Base-by-base conservation (phyloP, 2,113 vertebrate species). In the Lophotis ruficrista region DNA sequence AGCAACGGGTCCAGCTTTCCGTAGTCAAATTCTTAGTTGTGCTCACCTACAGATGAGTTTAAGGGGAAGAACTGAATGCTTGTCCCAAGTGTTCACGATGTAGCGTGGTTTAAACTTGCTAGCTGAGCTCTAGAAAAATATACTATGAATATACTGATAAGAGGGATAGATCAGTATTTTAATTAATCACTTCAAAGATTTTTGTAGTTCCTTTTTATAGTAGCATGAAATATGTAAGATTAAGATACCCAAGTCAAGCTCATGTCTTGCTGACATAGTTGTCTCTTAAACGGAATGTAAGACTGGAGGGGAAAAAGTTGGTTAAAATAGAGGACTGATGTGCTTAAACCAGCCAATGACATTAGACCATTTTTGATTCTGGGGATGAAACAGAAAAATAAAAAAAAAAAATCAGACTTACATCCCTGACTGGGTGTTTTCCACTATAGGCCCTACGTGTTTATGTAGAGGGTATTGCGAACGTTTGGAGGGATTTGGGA, bases 401-500 rank as follows among this genome's bases (percentile, higher is more conserved):
- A 71, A 83, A 68, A 61, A 90, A 87, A 64, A 78, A 96, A 96
- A 93, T 86, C 93, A 95, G 91, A 97, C 83, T 96, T 96, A 58
- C 84, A 97, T 95, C 92, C 57, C 54, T 90, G 94, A 90, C 94
- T 93, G 95, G 90, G 73, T 97, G 95, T 97, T 98, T 98, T 97
- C 95, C 84, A 68, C 95, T 78, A 92, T 84, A 92, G 96, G 80
- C 71, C 88, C 92, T 95, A 96, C 95, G 98, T 98, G 98, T 99
- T 98, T 98, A 98, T 96, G 97, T 98, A 98, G 98, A 97, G 97
- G 97, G 98, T 97, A 98, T 95, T 97, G 96, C 93, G 91, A 98
- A 98, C 98, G 98, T 98, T 99, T 98, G 98, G 97, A 98, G 98
- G 98, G 99, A 99, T 99, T 99, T 98, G 97, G 93, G 97, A 97